Evolutionary conservation across 2,888 invertebrate species (phyloP).

Genomic region (Strigamia maritima): DNA sequence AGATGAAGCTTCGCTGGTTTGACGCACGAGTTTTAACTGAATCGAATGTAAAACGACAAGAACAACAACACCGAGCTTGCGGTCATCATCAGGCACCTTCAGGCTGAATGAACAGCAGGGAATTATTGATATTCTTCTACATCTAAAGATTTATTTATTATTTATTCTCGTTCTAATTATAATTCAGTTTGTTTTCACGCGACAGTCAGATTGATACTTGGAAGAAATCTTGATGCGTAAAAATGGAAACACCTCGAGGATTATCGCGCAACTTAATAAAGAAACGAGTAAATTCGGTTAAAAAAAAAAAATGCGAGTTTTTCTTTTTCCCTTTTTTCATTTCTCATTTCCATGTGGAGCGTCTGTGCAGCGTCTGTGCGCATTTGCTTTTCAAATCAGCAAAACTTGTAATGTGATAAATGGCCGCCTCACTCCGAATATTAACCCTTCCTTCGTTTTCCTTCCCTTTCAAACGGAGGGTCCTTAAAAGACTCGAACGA

Average conservation of each 20-base stretch:
- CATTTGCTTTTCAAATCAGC: constrained; percentile 33
- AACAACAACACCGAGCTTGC: too few relatives aligned
- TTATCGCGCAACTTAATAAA: constrained; percentile 28
- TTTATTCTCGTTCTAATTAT: not conserved
- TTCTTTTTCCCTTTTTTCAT: not conserved
- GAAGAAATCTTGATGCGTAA: not conserved
- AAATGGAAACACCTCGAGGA: constrained; percentile 32
- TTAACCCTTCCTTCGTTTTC: not conserved
- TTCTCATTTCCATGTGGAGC: constrained; percentile 32
- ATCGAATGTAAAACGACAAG: too few relatives aligned
- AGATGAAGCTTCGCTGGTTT: too few relatives aligned
- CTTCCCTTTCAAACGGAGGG: too few relatives aligned
- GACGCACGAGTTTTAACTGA: too few relatives aligned
- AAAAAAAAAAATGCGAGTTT: constrained; percentile 31
- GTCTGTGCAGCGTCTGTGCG: not conserved
- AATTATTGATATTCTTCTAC: too few relatives aligned
- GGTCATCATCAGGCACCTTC: too few relatives aligned
- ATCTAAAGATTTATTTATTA: too few relatives aligned
- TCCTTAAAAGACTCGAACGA: too few relatives aligned
- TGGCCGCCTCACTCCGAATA: not conserved
- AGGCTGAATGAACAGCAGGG: too few relatives aligned
- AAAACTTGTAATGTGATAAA: constrained; percentile 28
- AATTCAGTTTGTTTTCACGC: not conserved
- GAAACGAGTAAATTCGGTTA: constrained; percentile 11
- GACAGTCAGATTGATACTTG: not conserved